Percentiles rank a stretch among this genome's conserved stretches.
phyloP scores from a whole-genome alignment of 2,888 invertebrate species.

The Podabrus alpinus region DNA sequence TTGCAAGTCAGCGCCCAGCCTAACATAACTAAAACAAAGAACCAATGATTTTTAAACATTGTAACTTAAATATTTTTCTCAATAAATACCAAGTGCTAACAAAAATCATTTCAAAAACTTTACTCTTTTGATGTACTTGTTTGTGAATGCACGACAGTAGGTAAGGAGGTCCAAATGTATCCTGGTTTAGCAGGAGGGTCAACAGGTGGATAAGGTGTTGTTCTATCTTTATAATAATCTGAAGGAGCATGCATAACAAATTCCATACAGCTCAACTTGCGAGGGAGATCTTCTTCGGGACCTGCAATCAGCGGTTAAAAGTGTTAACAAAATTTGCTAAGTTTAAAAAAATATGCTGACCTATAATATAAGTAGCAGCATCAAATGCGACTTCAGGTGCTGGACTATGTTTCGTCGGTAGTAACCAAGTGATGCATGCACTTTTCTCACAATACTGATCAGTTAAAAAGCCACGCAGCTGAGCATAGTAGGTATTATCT shows the following conservation, averaged over 20 bases:
- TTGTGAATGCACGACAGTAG: neutral
- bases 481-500: slow-evolving; percentile 83
- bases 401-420: slow-evolving; percentile 83
- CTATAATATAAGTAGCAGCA: slow-evolving; percentile 87
- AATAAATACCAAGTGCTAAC: neutral
- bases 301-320: slow-evolving; percentile 58
- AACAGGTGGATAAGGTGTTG: slow-evolving; percentile 74
- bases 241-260: slow-evolving; percentile 94
- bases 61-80: no score
- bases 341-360: slow-evolving; percentile 53
- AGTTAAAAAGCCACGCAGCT: slow-evolving; percentile 84
- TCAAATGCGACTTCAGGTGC: slow-evolving; percentile 80
- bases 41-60: neutral
- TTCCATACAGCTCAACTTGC: slow-evolving; percentile 84
- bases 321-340: neutral
- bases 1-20: no score
- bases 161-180: slow-evolving; percentile 65
- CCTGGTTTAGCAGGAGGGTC: slow-evolving; percentile 55
- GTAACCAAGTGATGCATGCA: slow-evolving; percentile 88
- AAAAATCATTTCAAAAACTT: neutral
- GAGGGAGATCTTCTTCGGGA: slow-evolving; percentile 87
- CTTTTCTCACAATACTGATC: slow-evolving; percentile 94
- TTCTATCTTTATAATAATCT: slow-evolving; percentile 81
- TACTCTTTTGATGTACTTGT: neutral
- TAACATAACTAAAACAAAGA: neutral